A percentile compares a stretch with the other conserved stretches of the same genome.
phyloP scores from a whole-genome alignment of 2,888 invertebrate species.

The Hermaeophaga mercurialis region DNA sequence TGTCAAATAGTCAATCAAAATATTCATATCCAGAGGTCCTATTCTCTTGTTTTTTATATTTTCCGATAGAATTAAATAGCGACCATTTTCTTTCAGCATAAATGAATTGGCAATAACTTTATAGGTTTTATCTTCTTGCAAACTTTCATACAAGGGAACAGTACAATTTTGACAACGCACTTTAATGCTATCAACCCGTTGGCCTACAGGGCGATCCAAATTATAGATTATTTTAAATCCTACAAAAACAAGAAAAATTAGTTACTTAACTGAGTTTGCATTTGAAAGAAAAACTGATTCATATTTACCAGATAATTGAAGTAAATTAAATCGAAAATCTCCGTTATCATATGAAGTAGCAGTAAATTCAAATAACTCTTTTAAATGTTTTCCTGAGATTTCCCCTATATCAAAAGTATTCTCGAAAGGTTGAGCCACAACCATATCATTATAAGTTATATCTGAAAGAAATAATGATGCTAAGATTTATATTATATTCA shows the following conservation, averaged over 20 bases:
- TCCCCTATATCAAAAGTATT: constrained; percentile 75
- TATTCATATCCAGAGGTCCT: constrained; percentile 62
- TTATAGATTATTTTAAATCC: constrained; percentile 68
- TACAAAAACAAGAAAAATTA: constrained; percentile 43
- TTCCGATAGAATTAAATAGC: constrained; percentile 61
- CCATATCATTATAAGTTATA: constrained; percentile 71
- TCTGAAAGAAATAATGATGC: constrained; percentile 58
- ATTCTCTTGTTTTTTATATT: constrained; percentile 59
- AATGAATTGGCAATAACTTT: constrained; percentile 67
- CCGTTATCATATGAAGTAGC: constrained; percentile 52
- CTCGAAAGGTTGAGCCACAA: constrained; percentile 76
- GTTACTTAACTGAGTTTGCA: no score
- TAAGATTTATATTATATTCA: no score
- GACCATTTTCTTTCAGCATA: constrained; percentile 71
- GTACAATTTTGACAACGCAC: constrained; percentile 68
- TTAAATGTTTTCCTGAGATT: constrained; percentile 68
- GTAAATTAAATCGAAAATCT: constrained; percentile 56
- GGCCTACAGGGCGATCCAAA: constrained; percentile 62
- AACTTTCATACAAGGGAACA: constrained; percentile 65
- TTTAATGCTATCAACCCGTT: constrained; percentile 63
- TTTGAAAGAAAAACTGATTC: neutral
- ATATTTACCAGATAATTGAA: constrained; percentile 66
- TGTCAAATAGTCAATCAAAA: constrained; percentile 60
- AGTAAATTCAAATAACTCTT: constrained; percentile 65
- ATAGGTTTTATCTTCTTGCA: constrained; percentile 65